Conservation (phyloP, 2,888 invertebrate genomes). For the Panopea generosa region DNA sequence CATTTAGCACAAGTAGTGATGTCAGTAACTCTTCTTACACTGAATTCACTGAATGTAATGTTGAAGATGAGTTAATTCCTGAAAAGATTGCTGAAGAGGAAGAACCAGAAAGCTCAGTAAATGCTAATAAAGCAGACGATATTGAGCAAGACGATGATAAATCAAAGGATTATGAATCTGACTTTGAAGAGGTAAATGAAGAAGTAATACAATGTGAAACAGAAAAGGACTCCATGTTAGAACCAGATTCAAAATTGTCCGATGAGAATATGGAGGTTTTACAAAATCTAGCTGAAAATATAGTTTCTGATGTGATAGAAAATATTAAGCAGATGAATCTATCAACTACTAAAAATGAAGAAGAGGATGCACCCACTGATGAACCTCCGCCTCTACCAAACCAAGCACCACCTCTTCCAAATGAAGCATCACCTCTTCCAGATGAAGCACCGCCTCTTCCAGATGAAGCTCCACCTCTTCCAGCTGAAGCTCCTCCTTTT, state of each 20-base stretch:
- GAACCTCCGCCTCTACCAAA: neutral
- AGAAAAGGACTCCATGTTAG: neutral
- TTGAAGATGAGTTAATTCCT: slow-evolving; percentile 55
- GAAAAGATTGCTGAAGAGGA: slow-evolving; percentile 54
- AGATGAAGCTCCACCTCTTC: slow-evolving; percentile 28
- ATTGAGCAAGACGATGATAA: slow-evolving; percentile 11
- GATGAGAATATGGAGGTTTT: slow-evolving; percentile 27
- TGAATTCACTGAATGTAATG: slow-evolving; percentile 61
- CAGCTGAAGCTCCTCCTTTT: slow-evolving; percentile 33
- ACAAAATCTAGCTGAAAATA: slow-evolving; percentile 48
- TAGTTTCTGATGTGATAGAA: slow-evolving; percentile 55
- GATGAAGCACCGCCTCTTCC: slow-evolving; percentile 30
- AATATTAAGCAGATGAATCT: slow-evolving; percentile 32
- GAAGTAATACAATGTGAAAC: neutral
- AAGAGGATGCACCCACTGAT: neutral
- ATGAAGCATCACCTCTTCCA: slow-evolving; percentile 1
- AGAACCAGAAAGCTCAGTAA: slow-evolving; percentile 24
- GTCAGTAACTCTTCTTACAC: slow-evolving; percentile 43
- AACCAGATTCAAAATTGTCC: neutral
- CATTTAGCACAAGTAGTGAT: slow-evolving; percentile 55
- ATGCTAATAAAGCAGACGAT: neutral
- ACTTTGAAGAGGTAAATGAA: slow-evolving; percentile 38
- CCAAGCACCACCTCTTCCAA: neutral
- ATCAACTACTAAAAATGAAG: neutral
- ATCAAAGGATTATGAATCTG: slow-evolving; percentile 39